Evolutionary conservation across 1,140 invertebrate species (phyloP).

Genomic region (Drosophila ogumai): DNA sequence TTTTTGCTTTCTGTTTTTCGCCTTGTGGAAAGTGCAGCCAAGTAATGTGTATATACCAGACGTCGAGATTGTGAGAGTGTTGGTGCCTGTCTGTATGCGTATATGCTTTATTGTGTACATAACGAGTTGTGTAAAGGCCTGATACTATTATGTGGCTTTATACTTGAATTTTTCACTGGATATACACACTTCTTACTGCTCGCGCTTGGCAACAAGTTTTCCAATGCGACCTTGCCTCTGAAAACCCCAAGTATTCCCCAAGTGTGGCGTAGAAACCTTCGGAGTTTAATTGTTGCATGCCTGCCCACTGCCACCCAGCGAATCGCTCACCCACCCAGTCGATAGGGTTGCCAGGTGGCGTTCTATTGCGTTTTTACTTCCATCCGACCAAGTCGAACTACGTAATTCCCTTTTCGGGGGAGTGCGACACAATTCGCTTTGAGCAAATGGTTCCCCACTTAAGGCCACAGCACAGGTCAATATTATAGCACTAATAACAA

Average conservation of each 20-base stretch:
- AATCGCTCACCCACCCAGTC: conserved; percentile 9
- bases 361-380: conserved; percentile 41
- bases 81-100: conserved; percentile 18
- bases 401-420: conserved; percentile 37
- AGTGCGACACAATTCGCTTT: conserved; percentile 16
- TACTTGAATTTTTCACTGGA: background rate
- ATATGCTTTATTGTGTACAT: conserved; percentile 35
- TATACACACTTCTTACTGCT: background rate
- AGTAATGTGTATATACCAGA: conserved; percentile 51
- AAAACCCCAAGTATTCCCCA: conserved; percentile 10
- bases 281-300: conserved; percentile 42
- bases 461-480: background rate
- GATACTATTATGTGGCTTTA: conserved; percentile 5
- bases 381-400: conserved; percentile 15
- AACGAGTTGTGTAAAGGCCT: conserved; percentile 52
- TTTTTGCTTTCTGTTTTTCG: conserved; percentile 12
- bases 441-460: conserved; percentile 2
- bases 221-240: conserved; percentile 20
- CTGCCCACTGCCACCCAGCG: conserved; percentile 6
- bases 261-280: conserved; percentile 25
- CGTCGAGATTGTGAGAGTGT: conserved; percentile 17
- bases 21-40: conserved; percentile 31
- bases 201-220: conserved; percentile 46
- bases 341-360: conserved; percentile 39
- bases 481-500: background rate